Conservation (phyloP, 1,140 invertebrate species). For the Matsumurasca onukii region DNA sequence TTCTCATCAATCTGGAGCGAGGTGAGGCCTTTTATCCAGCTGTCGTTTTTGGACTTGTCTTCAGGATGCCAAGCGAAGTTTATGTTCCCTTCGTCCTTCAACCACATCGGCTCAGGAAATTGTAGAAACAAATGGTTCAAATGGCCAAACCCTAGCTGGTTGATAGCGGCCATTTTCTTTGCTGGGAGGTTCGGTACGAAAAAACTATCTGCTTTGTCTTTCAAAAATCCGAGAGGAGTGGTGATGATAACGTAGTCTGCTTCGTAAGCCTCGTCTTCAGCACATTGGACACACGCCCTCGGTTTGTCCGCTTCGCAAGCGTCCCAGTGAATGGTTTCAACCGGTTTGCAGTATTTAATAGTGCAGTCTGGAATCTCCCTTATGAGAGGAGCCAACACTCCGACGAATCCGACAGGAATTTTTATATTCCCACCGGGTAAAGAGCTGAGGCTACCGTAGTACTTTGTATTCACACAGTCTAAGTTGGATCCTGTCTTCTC, state of each 20-base stretch:
- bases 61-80: conserved; percentile 47
- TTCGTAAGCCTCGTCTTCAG: conserved; percentile 68
- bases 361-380: conserved; percentile 33
- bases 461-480: conserved; percentile 50
- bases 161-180: conserved; percentile 74
- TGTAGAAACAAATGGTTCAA: conserved; percentile 62
- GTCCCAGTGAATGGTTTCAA: conserved; percentile 35
- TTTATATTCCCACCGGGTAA: conserved; percentile 40
- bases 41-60: conserved; percentile 48
- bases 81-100: conserved; percentile 53
- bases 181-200: conserved; percentile 74
- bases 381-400: conserved; percentile 37
- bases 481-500: conserved; percentile 62
- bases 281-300: conserved; percentile 62
- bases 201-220: conserved; percentile 68
- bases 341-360: conserved; percentile 34
- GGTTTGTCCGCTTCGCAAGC: conserved; percentile 43
- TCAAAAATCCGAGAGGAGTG: conserved; percentile 79
- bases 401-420: conserved; percentile 35
- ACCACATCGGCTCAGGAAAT: conserved; percentile 53
- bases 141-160: conserved; percentile 63
- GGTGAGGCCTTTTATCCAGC: conserved; percentile 70
- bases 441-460: conserved; percentile 30
- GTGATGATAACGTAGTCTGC: conserved; percentile 82
- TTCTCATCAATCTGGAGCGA: conserved; percentile 55